phyloP scores from a whole-genome alignment of 2,113 vertebrate genomes.

The Eretmochelys imbricata region DNA sequence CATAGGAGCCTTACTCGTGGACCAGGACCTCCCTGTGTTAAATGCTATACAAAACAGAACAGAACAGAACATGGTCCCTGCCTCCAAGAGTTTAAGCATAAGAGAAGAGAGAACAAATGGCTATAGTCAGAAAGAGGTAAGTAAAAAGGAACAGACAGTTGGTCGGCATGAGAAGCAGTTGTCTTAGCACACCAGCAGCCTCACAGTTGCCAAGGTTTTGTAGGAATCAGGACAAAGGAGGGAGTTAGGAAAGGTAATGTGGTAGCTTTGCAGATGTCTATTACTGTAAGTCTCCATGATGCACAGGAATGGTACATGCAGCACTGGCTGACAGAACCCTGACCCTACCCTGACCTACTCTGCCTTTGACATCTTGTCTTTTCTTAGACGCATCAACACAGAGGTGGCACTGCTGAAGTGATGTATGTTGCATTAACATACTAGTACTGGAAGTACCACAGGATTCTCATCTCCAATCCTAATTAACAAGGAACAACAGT shows the following conservation, averaged over 20 bases:
- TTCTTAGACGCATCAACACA: rapidly evolving
- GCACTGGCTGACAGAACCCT: rapidly evolving
- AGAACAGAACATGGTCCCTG: no score
- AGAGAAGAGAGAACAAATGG: neutral
- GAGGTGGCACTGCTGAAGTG: neutral
- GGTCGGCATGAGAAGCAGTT: no score
- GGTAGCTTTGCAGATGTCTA: neutral
- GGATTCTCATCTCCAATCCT: no score
- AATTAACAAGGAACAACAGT: neutral
- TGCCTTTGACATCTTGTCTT: neutral
- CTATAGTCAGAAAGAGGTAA: neutral
- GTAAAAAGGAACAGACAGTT: no score
- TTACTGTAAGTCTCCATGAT: neutral
- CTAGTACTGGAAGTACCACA: no score
- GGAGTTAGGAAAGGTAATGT: neutral
- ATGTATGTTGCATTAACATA: neutral
- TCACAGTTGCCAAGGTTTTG: rapidly evolving
- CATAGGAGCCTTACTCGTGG: neutral
- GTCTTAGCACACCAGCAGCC: neutral
- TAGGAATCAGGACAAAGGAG: neutral
- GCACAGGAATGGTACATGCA: neutral
- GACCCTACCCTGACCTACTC: neutral
- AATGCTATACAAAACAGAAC: no score
- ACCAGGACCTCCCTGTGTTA: neutral
- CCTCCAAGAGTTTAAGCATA: no score